Evolutionary conservation across 2,797 vertebrate genomes (phyloP), one percentile per base, ranked within the genome.

Genomic region (Ispidina lecontei): DNA sequence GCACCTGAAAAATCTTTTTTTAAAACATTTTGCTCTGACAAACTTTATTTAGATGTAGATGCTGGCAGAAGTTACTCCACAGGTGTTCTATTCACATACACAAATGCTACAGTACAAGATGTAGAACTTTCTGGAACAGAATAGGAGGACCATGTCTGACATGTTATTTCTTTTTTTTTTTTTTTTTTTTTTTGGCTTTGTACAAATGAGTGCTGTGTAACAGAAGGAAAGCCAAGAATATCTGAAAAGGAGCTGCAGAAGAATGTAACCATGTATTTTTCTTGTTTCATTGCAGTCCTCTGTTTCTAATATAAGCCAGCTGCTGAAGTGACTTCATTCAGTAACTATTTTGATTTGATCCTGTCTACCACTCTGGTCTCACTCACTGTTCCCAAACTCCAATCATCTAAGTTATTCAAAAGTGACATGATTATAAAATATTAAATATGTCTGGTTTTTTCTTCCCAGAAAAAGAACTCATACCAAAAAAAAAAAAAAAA

Each of bases 271-370:
- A 67, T 90, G 44, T 94, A 67, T 94, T 96, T 96, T 91, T 84
- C 84, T 94, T 91, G 56, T 84, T 90, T 94, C 58, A 67, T 46
- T 84, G 69, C 72, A 65, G 67, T 86, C 47, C 29, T 94, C 89
- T 65, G 67, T 93, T 94, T 95, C 93, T 95, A 94, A 94, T 93
- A 86, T 94, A 95, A 93, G 75, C 75, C 87, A 87, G 85, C 41
- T 91, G 95, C 89, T 88, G 88, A 86, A 94, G 74, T 96, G 90
- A 96, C 86, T 92, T 95, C 91, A 96, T 92, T 75, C 81, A 74
- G 20, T 49, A 95, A 77, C 73, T 74, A 94, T 94, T 96, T 93
- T 87, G 69, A 86, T 90, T 87, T 87, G 72, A 86, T 71, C 75
- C 87, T 47, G 44, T 88, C 79, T 88, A 39, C 83, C 31, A 69